Conservation (phyloP, 37 sponge, comb jelly and placozoan genomes). For the Geodia barretti region DNA sequence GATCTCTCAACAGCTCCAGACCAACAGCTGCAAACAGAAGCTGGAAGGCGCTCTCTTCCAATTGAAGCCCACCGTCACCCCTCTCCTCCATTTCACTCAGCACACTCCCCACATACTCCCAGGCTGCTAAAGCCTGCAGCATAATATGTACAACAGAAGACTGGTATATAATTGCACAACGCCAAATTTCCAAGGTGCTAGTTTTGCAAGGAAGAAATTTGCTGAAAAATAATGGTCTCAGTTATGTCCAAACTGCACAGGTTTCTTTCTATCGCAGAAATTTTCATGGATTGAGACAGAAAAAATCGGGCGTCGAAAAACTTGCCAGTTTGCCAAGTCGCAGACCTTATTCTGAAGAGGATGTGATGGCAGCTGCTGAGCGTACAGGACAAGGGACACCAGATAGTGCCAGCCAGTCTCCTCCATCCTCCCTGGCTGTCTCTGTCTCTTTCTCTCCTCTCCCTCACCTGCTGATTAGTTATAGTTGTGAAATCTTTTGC, state of each 20-base stretch:
- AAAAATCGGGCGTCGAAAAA: no score
- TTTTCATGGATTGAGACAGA: no score
- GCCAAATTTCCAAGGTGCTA: no score
- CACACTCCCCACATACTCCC: not conserved
- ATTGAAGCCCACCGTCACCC: not conserved
- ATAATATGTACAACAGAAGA: not conserved
- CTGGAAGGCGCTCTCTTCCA: slow-evolving; percentile 38
- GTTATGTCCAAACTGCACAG: no score
- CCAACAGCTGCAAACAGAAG: slow-evolving; percentile 29
- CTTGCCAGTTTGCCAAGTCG: no score
- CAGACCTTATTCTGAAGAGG: not conserved
- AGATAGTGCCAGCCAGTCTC: not conserved
- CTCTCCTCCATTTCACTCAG: not conserved
- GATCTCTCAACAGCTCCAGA: slow-evolving; percentile 22
- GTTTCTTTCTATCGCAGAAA: no score
- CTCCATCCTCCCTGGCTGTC: not conserved
- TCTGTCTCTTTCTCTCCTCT: no score
- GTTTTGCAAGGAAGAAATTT: no score
- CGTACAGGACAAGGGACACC: not conserved
- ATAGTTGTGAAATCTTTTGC: no score
- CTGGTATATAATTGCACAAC: no score
- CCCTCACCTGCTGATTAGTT: not conserved
- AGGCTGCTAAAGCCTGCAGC: not conserved
- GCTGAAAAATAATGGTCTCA: no score
- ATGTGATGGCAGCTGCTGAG: not conserved